Percentiles rank a stretch among this genome's conserved stretches.
These are phyloP conservation scores for Digitonthophagus gazella DNA, from an alignment of 2,888 invertebrate species.

Conservation along the genomic window DNA sequence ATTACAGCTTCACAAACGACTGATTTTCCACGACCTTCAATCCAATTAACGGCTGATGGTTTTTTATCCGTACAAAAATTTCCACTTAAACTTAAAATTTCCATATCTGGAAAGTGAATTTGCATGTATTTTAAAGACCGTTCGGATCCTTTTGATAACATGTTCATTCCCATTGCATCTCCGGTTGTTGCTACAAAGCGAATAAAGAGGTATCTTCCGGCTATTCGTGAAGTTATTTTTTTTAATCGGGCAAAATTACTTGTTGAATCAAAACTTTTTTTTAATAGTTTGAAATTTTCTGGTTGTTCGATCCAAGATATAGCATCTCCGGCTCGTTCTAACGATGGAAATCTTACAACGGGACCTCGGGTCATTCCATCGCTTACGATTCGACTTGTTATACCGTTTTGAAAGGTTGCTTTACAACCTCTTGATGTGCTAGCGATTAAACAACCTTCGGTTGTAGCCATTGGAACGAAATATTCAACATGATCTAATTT, in stretches of 20 bases:
- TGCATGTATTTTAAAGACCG: slow-evolving; percentile 76
- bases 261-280: slow-evolving; percentile 85
- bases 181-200: slow-evolving; percentile 94
- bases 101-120: slow-evolving; percentile 80
- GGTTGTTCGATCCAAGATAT: slow-evolving; percentile 80
- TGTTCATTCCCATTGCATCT: slow-evolving; percentile 99
- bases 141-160: slow-evolving; percentile 97
- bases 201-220: slow-evolving; percentile 84
- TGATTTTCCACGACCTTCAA: slow-evolving; percentile 94
- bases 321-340: slow-evolving; percentile 72
- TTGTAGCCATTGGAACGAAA: slow-evolving; percentile 97
- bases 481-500: slow-evolving; percentile 75
- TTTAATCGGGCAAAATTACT: slow-evolving; percentile 87
- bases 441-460: slow-evolving; percentile 96
- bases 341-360: slow-evolving; percentile 82
- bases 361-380: slow-evolving; percentile 98
- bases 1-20: slow-evolving; percentile 93
- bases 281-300: slow-evolving; percentile 76
- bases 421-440: slow-evolving; percentile 96
- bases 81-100: slow-evolving; percentile 91
- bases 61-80: slow-evolving; percentile 99
- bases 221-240: slow-evolving; percentile 79
- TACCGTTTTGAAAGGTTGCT: slow-evolving; percentile 78
- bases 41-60: slow-evolving; percentile 96
- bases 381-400: slow-evolving; percentile 79